A percentile compares a stretch with the other conserved stretches of the same genome.
Conservation (phyloP, 1,140 invertebrate species). For the Tetramorium alpestre region DNA sequence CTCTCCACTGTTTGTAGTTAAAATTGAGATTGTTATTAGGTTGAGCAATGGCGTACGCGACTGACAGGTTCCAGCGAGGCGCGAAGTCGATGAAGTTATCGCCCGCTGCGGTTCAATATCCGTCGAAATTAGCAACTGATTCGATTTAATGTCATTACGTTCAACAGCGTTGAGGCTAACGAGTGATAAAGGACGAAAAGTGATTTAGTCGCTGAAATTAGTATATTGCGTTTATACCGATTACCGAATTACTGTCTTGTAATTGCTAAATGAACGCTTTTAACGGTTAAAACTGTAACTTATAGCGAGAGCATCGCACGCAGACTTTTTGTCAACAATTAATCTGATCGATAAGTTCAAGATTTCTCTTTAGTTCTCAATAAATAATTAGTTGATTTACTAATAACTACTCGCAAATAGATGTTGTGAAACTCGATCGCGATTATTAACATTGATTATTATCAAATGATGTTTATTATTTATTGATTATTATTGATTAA, state of each 20-base stretch:
- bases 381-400: too few species aligned
- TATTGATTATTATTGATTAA: too few species aligned
- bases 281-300: not conserved
- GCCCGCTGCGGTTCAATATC: not conserved
- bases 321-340: not conserved
- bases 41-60: not conserved
- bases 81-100: not conserved
- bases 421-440: too few species aligned
- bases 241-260: not conserved
- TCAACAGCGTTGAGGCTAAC: not conserved
- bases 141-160: not conserved
- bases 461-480: too few species aligned
- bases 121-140: not conserved
- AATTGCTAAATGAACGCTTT: not conserved
- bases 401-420: too few species aligned
- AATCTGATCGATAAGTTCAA: not conserved
- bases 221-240: too few species aligned
- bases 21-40: not conserved
- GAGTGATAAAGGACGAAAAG: not conserved
- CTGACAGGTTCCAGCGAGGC: not conserved
- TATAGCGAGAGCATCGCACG: not conserved
- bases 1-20: too few species aligned
- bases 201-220: too few species aligned
- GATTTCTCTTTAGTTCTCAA: not conserved
- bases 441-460: too few species aligned